Base-by-base conservation (phyloP, 2,888 invertebrate species). In the Drosophila histrio region DNA sequence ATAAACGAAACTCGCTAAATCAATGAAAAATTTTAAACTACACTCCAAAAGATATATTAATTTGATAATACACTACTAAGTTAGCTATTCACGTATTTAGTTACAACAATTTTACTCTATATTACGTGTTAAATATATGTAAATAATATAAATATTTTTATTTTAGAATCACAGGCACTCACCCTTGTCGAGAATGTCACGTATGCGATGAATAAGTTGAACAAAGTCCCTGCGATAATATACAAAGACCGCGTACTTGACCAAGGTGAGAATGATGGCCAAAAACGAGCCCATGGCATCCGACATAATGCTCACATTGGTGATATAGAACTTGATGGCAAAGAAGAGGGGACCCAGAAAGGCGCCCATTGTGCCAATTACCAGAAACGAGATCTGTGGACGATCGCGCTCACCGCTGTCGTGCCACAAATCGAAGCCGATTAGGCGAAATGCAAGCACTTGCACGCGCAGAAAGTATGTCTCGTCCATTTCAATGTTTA, bases 401-500 rank as follows among this genome's bases (percentile, higher is more conserved):
- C 50, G 74, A 49, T 81, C 83, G 7, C 69, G 61, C 8, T 4
- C 2, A 5, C 41, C 22, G 6, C 5, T 39, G 5, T 24, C 19
- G 2, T 65, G 41, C 77, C 72, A 72, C 22, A 81, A 44, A 50
- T 81, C 77, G 9, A 80, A 54, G 17, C 83, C 81, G 47, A 79
- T 75, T 5, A 65, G 30, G 0, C 67, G 66, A 4, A 79, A 83
- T 0, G 67, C 50, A 1, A 74, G 34, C 2, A 64, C 62, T 36
- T 81, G 81, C 2, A 78, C 52, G 1, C 69, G 72, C 36, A 81
- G 32, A 22, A 79, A 83, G n/a, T 61, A 21, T 0, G 32, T n/a
- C 7, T 68, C 36, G 6, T 58, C 60, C 63, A 73, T 73, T n/a
- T 24, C 11, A 7, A 8, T 39, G 11, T 21, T 24, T 58, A 13